These are phyloP conservation scores for Camarhynchus parvulus DNA, from an alignment of 2,113 vertebrate species.

Conservation along the genomic window DNA sequence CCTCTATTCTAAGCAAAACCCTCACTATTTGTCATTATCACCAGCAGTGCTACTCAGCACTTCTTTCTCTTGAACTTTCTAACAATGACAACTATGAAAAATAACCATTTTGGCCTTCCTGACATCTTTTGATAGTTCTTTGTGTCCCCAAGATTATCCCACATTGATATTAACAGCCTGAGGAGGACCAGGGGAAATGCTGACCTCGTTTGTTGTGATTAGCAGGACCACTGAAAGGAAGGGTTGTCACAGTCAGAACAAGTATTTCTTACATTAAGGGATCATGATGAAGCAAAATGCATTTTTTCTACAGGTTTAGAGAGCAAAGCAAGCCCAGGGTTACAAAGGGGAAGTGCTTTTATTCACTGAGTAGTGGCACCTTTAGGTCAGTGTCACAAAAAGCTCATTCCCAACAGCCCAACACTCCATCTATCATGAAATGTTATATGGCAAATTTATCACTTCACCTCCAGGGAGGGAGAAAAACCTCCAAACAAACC, in stretches of 20 bases:
- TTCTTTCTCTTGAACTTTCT: neutral
- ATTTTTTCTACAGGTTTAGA: neutral
- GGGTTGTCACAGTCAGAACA: neutral
- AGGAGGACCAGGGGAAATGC: neutral
- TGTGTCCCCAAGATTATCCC: neutral
- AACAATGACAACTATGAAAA: neutral
- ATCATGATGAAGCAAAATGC: neutral
- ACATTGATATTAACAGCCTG: neutral
- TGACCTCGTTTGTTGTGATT: neutral
- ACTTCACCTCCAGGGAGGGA: neutral
- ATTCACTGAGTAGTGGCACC: neutral
- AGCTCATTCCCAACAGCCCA: neutral
- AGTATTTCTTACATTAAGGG: neutral
- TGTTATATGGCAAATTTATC: neutral
- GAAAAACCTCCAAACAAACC: neutral
- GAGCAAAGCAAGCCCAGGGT: neutral
- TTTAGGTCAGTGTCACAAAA: neutral
- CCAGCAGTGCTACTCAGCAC: neutral
- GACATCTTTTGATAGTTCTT: neutral
- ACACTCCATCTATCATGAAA: neutral
- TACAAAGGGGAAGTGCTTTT: neutral
- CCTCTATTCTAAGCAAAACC: neutral
- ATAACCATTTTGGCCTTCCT: neutral
- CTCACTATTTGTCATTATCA: neutral
- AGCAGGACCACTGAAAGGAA: neutral